Conservation (phyloP, 1,140 invertebrate genomes). For the Drosophila novamexicana region DNA sequence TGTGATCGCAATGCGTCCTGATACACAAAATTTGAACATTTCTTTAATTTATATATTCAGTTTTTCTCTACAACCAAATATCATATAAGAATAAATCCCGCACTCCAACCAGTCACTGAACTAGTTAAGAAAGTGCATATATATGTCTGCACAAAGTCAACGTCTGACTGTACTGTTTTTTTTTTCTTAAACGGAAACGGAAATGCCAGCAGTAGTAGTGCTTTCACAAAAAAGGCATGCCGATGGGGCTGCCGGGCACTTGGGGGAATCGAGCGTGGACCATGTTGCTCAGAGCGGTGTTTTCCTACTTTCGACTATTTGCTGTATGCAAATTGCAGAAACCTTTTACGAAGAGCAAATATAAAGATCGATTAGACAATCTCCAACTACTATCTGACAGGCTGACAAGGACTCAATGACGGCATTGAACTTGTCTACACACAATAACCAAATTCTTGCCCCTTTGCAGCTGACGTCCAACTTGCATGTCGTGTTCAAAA, state of each 20-base stretch:
- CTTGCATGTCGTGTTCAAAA: conserved; percentile 41
- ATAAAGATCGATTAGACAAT: conserved; percentile 80
- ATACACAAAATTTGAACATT: too few species aligned
- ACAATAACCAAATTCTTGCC: not conserved
- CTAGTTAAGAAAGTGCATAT: conserved; percentile 20
- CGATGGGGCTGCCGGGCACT: conserved; percentile 41
- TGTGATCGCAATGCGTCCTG: too few species aligned
- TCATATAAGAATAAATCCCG: not conserved
- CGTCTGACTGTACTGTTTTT: conserved; percentile 16
- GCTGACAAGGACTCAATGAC: conserved; percentile 60
- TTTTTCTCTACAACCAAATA: not conserved
- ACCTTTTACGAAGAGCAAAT: conserved; percentile 40
- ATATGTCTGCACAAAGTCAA: conserved; percentile 20
- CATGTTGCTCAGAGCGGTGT: conserved; percentile 17
- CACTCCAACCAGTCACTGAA: not conserved
- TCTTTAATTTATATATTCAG: too few species aligned
- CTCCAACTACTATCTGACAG: conserved; percentile 68
- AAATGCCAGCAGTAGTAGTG: conserved; percentile 57
- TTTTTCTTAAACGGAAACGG: conserved; percentile 62
- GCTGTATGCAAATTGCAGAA: conserved; percentile 57
- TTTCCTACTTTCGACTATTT: conserved; percentile 29
- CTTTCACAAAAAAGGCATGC: conserved; percentile 16
- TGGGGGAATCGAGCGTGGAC: conserved; percentile 6
- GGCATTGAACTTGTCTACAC: conserved; percentile 72
- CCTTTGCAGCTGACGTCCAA: not conserved